These are phyloP conservation scores for Nestor notabilis DNA, from an alignment of 2,113 vertebrate genomes.

Conservation along the genomic window DNA sequence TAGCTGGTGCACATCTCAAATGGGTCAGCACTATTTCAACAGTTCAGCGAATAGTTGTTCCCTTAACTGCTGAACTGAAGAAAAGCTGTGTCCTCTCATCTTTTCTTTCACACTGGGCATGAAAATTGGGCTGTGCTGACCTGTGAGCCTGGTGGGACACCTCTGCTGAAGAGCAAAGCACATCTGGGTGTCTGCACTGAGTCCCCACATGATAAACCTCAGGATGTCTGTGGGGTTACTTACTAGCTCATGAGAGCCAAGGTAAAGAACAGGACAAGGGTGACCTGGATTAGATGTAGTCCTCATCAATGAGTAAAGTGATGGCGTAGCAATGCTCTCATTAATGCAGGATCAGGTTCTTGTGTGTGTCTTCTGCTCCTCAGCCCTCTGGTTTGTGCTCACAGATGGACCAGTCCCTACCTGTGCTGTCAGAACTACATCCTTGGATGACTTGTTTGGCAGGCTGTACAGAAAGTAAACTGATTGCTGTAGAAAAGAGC, in stretches of 20 bases:
- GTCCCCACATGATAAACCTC: neutral
- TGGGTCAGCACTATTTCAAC: neutral
- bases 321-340: accelerated
- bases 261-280: neutral
- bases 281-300: neutral
- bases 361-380: neutral
- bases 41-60: neutral
- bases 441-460: neutral
- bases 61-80: neutral
- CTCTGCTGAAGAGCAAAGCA: neutral
- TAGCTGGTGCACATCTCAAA: neutral
- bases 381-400: neutral
- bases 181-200: neutral
- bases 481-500: neutral
- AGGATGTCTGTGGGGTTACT: neutral
- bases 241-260: neutral
- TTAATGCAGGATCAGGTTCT: neutral
- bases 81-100: neutral
- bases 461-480: neutral
- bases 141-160: neutral
- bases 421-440: neutral
- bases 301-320: neutral
- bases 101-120: neutral
- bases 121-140: neutral
- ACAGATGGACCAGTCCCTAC: no score